Conservation (phyloP, 2,113 vertebrate genomes). For the Helogale parvula region DNA sequence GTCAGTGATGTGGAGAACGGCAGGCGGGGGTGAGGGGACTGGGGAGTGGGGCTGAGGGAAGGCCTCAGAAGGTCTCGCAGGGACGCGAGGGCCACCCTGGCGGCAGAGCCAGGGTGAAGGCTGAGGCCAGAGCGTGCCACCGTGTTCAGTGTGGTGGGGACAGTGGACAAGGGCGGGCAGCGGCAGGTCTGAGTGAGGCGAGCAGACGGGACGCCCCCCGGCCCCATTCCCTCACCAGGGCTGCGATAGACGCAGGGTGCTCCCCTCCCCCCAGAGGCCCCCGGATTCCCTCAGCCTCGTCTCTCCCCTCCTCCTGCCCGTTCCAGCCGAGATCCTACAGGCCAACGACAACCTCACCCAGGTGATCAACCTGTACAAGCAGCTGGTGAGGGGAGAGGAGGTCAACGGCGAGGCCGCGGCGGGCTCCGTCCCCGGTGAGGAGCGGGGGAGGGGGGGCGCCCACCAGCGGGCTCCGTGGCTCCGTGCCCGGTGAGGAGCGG, state of each 20-base stretch:
- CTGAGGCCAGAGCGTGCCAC: accelerated
- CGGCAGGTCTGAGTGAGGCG: neutral
- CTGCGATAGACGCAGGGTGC: neutral
- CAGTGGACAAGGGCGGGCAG: accelerated
- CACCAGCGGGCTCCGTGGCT: no score
- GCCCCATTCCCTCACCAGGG: neutral
- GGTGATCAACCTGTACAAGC: constrained; percentile 96
- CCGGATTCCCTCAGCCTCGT: neutral
- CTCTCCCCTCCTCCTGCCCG: neutral
- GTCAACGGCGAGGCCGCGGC: constrained; percentile 89
- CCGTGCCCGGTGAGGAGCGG: neutral
- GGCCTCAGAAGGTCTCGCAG: neutral
- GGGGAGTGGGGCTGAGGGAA: accelerated
- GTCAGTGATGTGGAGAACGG: neutral
- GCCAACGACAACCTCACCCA: constrained; percentile 98
- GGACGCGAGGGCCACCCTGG: no score
- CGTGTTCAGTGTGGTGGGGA: neutral
- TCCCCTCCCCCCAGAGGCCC: neutral
- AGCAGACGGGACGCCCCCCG: accelerated
- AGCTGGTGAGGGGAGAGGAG: constrained; percentile 94
- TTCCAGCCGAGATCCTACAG: constrained; percentile 95
- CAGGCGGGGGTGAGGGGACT: neutral
- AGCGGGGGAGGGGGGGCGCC: no score
- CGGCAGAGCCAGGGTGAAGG: neutral
- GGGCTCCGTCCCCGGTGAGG: constrained; percentile 87